Conservation (phyloP, 1,140 invertebrate species). For the Patella vulgata region DNA sequence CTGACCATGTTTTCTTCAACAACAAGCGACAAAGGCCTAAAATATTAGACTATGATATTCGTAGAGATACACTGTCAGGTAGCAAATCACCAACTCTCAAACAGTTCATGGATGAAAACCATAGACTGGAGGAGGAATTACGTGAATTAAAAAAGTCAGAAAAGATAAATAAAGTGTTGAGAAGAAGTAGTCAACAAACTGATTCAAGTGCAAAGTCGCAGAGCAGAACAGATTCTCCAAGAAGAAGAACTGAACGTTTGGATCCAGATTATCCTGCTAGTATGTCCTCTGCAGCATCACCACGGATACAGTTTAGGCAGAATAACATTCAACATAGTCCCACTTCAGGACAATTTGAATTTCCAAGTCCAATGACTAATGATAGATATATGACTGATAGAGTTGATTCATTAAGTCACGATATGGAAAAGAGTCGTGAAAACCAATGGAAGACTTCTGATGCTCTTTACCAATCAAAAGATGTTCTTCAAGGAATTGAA, state of each 20-base stretch:
- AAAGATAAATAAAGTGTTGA: conserved; percentile 34
- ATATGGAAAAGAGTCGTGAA: conserved; percentile 34
- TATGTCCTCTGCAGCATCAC: background rate
- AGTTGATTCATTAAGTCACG: conserved; percentile 33
- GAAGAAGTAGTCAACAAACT: background rate
- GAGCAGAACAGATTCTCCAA: too few relatives aligned
- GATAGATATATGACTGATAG: conserved; percentile 26
- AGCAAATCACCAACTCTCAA: conserved; percentile 40
- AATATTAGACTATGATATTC: conserved; percentile 8
- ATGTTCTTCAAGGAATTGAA: conserved; percentile 43
- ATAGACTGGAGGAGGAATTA: conserved; percentile 43
- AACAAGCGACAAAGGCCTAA: conserved; percentile 11
- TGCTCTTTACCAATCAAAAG: conserved; percentile 42
- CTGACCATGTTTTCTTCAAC: conserved; percentile 46
- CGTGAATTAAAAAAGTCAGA: conserved; percentile 44
- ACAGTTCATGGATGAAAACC: conserved; percentile 40
- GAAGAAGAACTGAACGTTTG: background rate
- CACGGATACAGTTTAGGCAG: background rate
- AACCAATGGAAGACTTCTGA: conserved; percentile 41
- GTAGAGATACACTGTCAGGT: background rate
- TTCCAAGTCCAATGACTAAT: background rate
- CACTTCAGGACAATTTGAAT: too few relatives aligned
- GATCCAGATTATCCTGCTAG: too few relatives aligned
- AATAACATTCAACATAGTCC: background rate
- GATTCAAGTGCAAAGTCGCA: too few relatives aligned